Evolutionary conservation across 2,113 vertebrate species (phyloP), one percentile per base, ranked within the genome.

Genomic region (Galbula dea): DNA sequence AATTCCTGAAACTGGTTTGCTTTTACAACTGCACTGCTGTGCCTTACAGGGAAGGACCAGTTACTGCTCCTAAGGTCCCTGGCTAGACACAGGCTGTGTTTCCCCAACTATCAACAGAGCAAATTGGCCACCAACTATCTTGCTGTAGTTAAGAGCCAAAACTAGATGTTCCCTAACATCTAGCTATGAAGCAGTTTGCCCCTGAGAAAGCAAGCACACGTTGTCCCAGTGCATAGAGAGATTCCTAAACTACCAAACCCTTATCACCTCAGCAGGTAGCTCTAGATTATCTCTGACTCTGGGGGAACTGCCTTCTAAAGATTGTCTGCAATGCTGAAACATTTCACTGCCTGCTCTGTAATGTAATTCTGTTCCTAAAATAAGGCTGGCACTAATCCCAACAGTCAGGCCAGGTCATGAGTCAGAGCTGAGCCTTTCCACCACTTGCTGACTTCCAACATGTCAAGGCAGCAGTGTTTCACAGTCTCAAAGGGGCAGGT

Each of bases 261-360:
- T 2, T 34, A 22, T 2, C 29, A 37, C 18, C 27, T 41, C n/a
- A 24, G 7, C 21, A 2, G 0, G 2, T 1, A 30, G 15, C 34
- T 48, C 41, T 24, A 32, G 43, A 15, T 52, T 7, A 32, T 46
- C 62, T 51, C 67, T 58, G 29, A 20, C 68, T 62, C 32, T 7
- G 5, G 22, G 73, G n/a, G 18, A 15, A 23, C 12, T 6, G 12
- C 58, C 9, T 72, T 68, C 74, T 46, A 52, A 24, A 36, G 29
- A 18, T 7, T 7, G 26, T 18, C 39, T 2, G 3, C 77, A 55
- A 24, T 3, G 61, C 77, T 63, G 49, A 58, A 63, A 15, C 20
- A 52, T 7, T 46, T 68, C 45, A 46, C 17, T 37, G 66, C 59
- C 49, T 58, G 66, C 61, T 78, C 54, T 43, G 30, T 73, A 73